A percentile compares a stretch with the other conserved stretches of the same genome.
phyloP scores from a whole-genome alignment of 2,113 vertebrate species.

The Heteronetta atricapilla region DNA sequence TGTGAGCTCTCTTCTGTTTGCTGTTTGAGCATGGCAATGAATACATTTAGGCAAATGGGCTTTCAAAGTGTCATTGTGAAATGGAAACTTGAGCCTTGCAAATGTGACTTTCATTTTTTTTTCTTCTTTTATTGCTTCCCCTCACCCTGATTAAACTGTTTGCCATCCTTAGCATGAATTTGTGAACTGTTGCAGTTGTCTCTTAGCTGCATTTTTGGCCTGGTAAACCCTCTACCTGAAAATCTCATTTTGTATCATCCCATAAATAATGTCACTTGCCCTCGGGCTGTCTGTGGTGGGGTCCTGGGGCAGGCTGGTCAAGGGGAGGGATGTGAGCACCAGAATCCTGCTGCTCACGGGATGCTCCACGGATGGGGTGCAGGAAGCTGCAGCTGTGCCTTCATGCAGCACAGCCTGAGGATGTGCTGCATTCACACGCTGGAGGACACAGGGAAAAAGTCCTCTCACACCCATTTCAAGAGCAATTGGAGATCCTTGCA shows the following conservation, averaged over 20 bases:
- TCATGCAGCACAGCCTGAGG: background rate
- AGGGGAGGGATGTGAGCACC: background rate
- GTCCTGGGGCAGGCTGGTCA: background rate
- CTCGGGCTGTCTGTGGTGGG: background rate
- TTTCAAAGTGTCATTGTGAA: constrained; percentile 41
- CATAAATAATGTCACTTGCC: background rate
- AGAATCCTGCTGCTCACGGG: background rate
- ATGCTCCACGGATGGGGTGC: background rate
- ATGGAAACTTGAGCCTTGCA: background rate
- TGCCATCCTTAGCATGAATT: background rate
- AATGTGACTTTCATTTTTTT: constrained; percentile 35
- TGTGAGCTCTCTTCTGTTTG: background rate
- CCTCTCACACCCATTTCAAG: background rate
- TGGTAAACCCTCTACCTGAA: background rate
- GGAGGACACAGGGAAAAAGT: background rate
- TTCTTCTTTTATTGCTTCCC: background rate
- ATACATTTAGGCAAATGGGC: background rate
- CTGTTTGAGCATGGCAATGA: constrained; percentile 13
- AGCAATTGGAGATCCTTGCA: background rate
- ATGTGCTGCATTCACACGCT: background rate
- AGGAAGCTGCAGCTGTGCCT: background rate
- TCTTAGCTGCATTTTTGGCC: background rate
- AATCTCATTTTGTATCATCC: background rate
- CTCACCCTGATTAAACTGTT: background rate
- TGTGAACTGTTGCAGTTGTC: background rate